phyloP scores from a whole-genome alignment of 2,113 vertebrate species.

The Dunckerocampus dactyliophorus region DNA sequence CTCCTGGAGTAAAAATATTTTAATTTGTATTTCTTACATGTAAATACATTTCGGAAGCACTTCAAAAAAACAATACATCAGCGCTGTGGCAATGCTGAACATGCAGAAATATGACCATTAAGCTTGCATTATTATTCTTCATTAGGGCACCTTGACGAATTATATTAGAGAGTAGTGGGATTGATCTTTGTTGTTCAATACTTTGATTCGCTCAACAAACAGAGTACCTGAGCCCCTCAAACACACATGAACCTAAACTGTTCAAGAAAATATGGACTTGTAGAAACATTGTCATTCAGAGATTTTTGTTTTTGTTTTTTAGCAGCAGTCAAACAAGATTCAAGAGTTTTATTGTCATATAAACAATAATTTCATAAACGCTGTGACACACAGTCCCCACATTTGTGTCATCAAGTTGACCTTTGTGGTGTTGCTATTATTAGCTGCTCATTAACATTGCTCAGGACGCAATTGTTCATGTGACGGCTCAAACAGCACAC shows the following conservation, averaged over 20 bases:
- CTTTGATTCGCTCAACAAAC: not conserved
- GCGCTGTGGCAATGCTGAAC: no score
- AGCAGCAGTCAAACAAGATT: conserved; percentile 5
- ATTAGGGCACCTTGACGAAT: not conserved
- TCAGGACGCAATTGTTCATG: not conserved
- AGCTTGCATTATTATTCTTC: not conserved
- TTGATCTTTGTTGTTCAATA: conserved; percentile 1
- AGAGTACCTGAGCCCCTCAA: not conserved
- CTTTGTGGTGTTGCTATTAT: not conserved
- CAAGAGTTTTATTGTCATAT: no score
- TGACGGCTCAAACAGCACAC: not conserved
- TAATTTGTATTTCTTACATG: no score
- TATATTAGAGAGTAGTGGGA: not conserved
- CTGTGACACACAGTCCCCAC: not conserved
- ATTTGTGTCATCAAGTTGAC: conserved; percentile 8
- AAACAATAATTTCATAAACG: no score
- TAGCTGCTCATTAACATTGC: conserved; percentile 2
- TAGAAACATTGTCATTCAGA: not conserved
- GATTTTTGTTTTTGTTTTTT: conserved; percentile 5
- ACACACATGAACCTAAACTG: not conserved
- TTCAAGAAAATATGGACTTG: not conserved
- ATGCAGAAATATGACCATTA: not conserved
- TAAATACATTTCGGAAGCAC: no score
- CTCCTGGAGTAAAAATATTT: no score
- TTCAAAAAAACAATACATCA: no score